Evolutionary conservation across 2,113 vertebrate species (phyloP), one percentile per base, ranked within the genome.

Genomic region (Siniperca knerii): DNA sequence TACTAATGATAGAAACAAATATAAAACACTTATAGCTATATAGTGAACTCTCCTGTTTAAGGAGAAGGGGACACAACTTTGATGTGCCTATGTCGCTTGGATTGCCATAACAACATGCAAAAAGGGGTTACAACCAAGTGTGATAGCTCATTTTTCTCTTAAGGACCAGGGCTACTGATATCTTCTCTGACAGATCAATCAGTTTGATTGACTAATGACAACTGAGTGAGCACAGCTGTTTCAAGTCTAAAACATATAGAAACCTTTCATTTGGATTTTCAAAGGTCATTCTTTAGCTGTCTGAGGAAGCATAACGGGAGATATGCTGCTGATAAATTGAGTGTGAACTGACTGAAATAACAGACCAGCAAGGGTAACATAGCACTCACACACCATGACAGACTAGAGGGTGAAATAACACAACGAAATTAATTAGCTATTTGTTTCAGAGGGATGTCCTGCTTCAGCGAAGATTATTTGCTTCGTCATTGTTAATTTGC

Each of bases 401-500:
- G 66, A 67, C 58, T 15, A 66, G 16, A 6, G 25, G 10, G 55
- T 23, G 60, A 61, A 20, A 8, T 44, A 20, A 44, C 11, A 25
- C 21, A 21, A 64, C 77, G 20, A 60, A 78, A 62, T 11, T 23
- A 55, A 83, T 76, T 68, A 72, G 33, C 40, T 50, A 15, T 68
- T 81, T 80, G 48, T 77, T 74, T 60, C 48, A 62, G 52, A 25
- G 12, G 16, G 33, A 50, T 37, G 67, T 74, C 44, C 21, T n/a
- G 68, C 58, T 70, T 79, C 42, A 23, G 61, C 13, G 33, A 44
- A 68, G 55, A 42, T 48, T 57, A 54, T 83, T 80, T 67, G 44
- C 55, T 18, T 77, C 10, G 23, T 58, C 58, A 33, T 65, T 70
- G 66, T 66, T 54, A 40, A 80, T 80, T 80, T 68, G 33, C 20